Conservation (phyloP, 2,888 invertebrate genomes). For the Neoitamus cyanurus region DNA sequence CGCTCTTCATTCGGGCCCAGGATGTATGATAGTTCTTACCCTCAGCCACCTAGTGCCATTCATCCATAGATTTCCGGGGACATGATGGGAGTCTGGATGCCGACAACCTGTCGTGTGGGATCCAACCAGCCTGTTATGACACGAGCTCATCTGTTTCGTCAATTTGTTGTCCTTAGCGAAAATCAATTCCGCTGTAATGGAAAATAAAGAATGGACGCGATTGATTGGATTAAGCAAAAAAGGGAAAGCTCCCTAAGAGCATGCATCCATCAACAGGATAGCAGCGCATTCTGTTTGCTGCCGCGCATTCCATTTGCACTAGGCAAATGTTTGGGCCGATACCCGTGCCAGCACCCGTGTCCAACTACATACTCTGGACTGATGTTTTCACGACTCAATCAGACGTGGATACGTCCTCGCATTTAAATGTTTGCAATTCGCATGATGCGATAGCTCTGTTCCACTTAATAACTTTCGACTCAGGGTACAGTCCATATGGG, state of each 20-base stretch:
- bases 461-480: neutral
- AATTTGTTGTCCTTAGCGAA: conserved; percentile 32
- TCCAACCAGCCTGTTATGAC: neutral
- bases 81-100: neutral
- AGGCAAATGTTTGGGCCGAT: conserved; percentile 18
- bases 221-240: conserved; percentile 35
- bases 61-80: neutral
- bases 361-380: neutral
- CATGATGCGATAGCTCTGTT: neutral
- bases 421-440: neutral
- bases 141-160: conserved; percentile 3
- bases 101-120: neutral
- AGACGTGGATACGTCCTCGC: neutral
- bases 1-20: neutral
- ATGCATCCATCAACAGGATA: conserved; percentile 22
- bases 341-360: neutral
- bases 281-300: neutral
- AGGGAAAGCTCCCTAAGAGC: neutral
- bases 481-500: neutral
- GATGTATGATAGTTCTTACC: neutral
- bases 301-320: conserved; percentile 3
- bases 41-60: neutral
- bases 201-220: conserved; percentile 39
- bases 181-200: conserved; percentile 42
- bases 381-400: neutral